Base-by-base conservation (phyloP, 2,113 vertebrate genomes). In the Prochilodus magdalenae region DNA sequence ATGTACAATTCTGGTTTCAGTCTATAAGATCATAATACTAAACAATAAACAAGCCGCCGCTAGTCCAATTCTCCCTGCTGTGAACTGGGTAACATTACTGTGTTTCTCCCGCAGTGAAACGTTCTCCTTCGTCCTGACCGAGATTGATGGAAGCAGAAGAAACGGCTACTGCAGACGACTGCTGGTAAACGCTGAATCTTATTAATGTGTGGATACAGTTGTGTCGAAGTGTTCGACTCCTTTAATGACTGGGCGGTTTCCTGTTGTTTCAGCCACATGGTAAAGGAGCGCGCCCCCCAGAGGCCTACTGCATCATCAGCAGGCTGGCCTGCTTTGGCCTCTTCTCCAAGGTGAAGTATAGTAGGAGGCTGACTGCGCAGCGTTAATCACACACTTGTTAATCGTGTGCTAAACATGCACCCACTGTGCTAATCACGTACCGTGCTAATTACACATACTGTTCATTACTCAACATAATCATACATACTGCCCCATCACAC, bases 221-320 rank as follows among this genome's bases (percentile, higher is more conserved):
- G n/a, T n/a, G n/a, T n/a, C n/a, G n/a, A n/a, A n/a, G n/a, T n/a
- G n/a, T n/a, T n/a, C 7, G 36, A 36, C 5, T 6, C 1, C 0
- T 55, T 55, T 22, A 22, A 22, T 44, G 18, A 11, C 4, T 55
- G 29, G 6, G 4, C 26, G 13, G 13, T 47, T 24, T 69, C 20
- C 4, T 36, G 1, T 5, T 70, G 57, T 36, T 53, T 40, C 0
- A 96, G 95, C 95, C 96, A 0, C 80, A 87, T 0, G 95, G 96
- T 36, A 92, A 88, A 0, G 95, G 94, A 0, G 89, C 90, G 10
- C 93, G 90, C 0, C 91, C 94, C 18, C 95, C 95, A 0, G 94
- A 93, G 79, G 96, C 96, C 44, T 97, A 95, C 89, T 97, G 95
- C 88, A 95, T 97, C 90, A 92, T 96, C 89, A 96, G 96, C 90